A percentile compares a stretch with the other conserved stretches of the same genome.
Conservation (phyloP, 2,888 invertebrate genomes). For the Meliscaeva auricollis region DNA sequence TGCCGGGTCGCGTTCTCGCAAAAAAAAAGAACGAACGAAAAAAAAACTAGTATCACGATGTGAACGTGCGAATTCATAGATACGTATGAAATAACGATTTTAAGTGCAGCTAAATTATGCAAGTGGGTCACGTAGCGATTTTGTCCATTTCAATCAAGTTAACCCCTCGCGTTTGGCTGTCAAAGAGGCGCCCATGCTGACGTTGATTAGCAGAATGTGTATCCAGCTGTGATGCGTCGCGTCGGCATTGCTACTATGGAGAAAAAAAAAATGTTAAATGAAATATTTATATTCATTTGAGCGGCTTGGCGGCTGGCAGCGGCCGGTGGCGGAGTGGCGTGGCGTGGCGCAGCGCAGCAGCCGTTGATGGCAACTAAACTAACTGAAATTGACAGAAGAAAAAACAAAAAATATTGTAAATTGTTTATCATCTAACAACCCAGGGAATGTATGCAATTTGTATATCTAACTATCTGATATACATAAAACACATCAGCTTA, state of each 20-base stretch:
- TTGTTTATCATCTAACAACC: constrained; percentile 57
- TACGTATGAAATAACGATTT: constrained; percentile 69
- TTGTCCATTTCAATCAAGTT: constrained; percentile 71
- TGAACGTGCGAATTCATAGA: constrained; percentile 68
- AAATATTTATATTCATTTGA: constrained; percentile 49
- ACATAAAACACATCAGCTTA: constrained; percentile 1
- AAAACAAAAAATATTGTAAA: constrained; percentile 27
- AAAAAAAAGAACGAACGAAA: not conserved
- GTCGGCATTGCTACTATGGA: not conserved
- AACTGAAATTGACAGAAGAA: not conserved
- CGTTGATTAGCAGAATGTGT: constrained; percentile 73
- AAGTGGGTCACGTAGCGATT: constrained; percentile 74
- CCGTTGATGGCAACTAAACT: not conserved
- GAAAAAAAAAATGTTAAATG: constrained; percentile 42
- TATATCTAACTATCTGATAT: constrained; percentile 3
- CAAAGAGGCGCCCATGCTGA: constrained; percentile 69
- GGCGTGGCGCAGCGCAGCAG: not conserved
- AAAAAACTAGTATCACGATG: constrained; percentile 47
- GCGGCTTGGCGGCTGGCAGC: not conserved
- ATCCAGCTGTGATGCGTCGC: constrained; percentile 59
- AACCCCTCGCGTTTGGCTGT: constrained; percentile 55
- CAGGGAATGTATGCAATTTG: not conserved
- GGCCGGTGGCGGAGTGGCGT: not conserved
- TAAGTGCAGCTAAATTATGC: constrained; percentile 75
- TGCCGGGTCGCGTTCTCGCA: not conserved